A percentile compares a stretch with the other conserved stretches of the same genome.
Conservation (phyloP, 1,140 invertebrate species). For the Drosophila pseudoananassae region DNA sequence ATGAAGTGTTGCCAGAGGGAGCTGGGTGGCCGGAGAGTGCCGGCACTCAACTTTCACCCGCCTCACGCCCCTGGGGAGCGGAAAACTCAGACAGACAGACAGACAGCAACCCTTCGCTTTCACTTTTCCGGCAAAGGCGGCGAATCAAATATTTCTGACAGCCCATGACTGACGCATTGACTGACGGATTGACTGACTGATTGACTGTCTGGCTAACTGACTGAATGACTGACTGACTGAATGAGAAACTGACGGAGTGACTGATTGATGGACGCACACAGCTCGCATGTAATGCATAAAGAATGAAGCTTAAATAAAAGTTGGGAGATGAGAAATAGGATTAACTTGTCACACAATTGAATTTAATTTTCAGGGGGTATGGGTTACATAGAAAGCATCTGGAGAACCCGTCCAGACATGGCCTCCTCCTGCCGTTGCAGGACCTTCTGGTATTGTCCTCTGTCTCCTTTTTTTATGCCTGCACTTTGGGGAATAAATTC, state of each 20-base stretch:
- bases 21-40: not conserved
- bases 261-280: constrained; percentile 20
- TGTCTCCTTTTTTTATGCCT: constrained; percentile 15
- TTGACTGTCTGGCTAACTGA: constrained; percentile 14
- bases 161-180: constrained; percentile 36
- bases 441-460: constrained; percentile 11
- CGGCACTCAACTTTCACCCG: constrained; percentile 7
- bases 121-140: constrained; percentile 48
- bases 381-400: constrained; percentile 49
- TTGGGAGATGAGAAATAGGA: constrained; percentile 82
- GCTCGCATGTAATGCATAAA: constrained; percentile 78
- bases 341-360: constrained; percentile 84
- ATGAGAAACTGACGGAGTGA: constrained; percentile 50
- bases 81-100: constrained; percentile 12
- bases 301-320: constrained; percentile 82
- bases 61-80: constrained; percentile 18
- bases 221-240: constrained; percentile 44
- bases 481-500: constrained; percentile 65
- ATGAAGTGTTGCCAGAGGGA: constrained; percentile 67
- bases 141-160: constrained; percentile 80
- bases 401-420: constrained; percentile 27
- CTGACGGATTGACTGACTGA: constrained; percentile 15
- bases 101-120: constrained; percentile 72
- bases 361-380: constrained; percentile 73
- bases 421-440: not conserved